Evolutionary conservation across 2,888 invertebrate species (phyloP).

Genomic region (Caenorhabditis imperialis): DNA sequence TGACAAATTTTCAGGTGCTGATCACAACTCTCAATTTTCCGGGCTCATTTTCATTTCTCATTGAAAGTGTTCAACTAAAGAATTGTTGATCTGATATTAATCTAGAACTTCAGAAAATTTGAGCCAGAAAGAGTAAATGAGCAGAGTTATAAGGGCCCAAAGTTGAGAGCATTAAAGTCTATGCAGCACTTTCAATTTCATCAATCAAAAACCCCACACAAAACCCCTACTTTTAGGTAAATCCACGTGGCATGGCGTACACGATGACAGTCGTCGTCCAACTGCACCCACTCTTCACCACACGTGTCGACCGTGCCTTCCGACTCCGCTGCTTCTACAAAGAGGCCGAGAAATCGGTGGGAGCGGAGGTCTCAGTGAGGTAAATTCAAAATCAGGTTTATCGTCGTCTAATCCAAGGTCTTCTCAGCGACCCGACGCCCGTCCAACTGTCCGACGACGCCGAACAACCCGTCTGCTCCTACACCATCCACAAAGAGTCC

Average conservation of each 20-base stretch:
- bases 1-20: no score
- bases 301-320: slow-evolving; percentile 75
- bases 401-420: background rate
- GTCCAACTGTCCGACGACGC: slow-evolving; percentile 56
- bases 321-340: slow-evolving; percentile 76
- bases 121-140: no score
- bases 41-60: no score
- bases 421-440: slow-evolving; percentile 72
- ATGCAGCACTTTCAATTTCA: no score
- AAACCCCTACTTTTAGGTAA: slow-evolving; percentile 61
- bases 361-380: slow-evolving; percentile 59
- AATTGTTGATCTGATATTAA: no score
- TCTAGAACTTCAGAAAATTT: no score
- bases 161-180: no score
- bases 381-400: no score
- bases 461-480: slow-evolving; percentile 69
- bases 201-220: background rate
- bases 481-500: slow-evolving; percentile 73
- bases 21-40: no score
- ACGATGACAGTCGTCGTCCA: slow-evolving; percentile 77
- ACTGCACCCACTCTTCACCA: slow-evolving; percentile 75
- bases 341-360: slow-evolving; percentile 72
- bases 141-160: no score
- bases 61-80: no score
- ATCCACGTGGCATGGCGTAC: slow-evolving; percentile 75